These are phyloP conservation scores for Adoxophyes honmai DNA, from an alignment of 1,140 invertebrate genomes.

Conservation along the genomic window DNA sequence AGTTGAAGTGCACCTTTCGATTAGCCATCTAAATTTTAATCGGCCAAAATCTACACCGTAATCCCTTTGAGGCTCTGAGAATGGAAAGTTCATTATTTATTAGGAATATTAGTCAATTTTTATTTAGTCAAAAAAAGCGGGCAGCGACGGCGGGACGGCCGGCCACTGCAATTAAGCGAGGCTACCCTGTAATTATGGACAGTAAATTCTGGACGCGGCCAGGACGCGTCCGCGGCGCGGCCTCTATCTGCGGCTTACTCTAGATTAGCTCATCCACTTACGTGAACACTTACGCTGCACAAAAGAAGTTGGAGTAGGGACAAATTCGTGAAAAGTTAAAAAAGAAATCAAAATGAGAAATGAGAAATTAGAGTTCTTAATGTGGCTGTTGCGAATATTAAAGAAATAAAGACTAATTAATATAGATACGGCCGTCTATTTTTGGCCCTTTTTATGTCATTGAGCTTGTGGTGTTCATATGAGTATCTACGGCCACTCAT, in stretches of 20 bases:
- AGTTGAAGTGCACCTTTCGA: constrained; percentile 22
- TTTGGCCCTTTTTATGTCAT: no score
- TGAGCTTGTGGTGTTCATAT: no score
- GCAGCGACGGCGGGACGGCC: constrained; percentile 48
- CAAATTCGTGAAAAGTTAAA: no score
- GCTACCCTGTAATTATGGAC: constrained; percentile 77
- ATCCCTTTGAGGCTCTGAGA: constrained; percentile 49
- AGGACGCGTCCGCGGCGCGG: constrained; percentile 48
- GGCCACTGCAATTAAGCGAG: constrained; percentile 70
- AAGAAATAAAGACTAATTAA: no score
- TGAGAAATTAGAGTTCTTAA: no score
- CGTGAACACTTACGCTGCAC: no score
- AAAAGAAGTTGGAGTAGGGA: no score
- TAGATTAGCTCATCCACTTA: constrained; percentile 42
- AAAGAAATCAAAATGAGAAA: no score
- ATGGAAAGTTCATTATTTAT: constrained; percentile 74
- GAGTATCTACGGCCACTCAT: no score
- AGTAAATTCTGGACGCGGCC: constrained; percentile 75
- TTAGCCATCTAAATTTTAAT: constrained; percentile 54
- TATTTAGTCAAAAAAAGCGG: constrained; percentile 73
- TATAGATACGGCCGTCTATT: no score
- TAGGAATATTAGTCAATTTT: constrained; percentile 77
- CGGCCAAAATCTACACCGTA: constrained; percentile 54
- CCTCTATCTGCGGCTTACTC: constrained; percentile 54
- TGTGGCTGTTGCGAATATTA: no score